Base-by-base conservation (phyloP, 2,888 invertebrate species). In the Galerucella pusilla region DNA sequence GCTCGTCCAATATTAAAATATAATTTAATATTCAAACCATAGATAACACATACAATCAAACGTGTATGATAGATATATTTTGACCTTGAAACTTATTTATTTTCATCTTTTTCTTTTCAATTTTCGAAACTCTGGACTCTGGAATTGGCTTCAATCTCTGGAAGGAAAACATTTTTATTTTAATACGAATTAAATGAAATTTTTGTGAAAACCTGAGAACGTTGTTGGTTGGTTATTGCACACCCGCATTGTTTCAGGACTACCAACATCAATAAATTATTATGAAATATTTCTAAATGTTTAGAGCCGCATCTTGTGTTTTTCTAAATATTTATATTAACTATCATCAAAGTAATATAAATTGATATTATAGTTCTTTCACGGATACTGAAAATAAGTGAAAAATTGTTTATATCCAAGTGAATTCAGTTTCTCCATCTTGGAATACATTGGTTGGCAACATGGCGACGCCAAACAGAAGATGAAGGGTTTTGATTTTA, bases 401-500 rank as follows among this genome's bases (percentile, higher is more conserved):
- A 45, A 45, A 65, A n/a, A 20, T 65, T 12, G 10, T 45, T 65
- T 16, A 20, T 16, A 57, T 16, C 9, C 1, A 57, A 28, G 35
- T 28, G 52, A 57, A 65, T 54, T 28, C 54, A 10, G 45, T 52
- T 66, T 66, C 74, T 74, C 75, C 75, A 75, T 75, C 67, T 75
- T 75, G 75, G 61, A 73, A 69, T 75, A 80, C 66, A 84, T 87
- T 87, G 87, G 86, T 82, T 87, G 87, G 86, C 83, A 84, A 77
- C 79, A 79, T 84, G 85, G 81, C 84, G 88, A 88, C 88, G 88
- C 88, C 85, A 86, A 84, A 81, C 81, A 84, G 82, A 83, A 85
- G 79, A 81, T 87, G 87, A 87, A 85, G 83, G 84, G 83, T 85
- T 84, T 87, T 86, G 87, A 83, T 85, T 84, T 87, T 86, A 86